Percentiles rank a stretch among this genome's conserved stretches.
These are phyloP conservation scores for Montipora capricornis DNA, from an alignment of 64 coral and sea anemone species.

Conservation along the genomic window DNA sequence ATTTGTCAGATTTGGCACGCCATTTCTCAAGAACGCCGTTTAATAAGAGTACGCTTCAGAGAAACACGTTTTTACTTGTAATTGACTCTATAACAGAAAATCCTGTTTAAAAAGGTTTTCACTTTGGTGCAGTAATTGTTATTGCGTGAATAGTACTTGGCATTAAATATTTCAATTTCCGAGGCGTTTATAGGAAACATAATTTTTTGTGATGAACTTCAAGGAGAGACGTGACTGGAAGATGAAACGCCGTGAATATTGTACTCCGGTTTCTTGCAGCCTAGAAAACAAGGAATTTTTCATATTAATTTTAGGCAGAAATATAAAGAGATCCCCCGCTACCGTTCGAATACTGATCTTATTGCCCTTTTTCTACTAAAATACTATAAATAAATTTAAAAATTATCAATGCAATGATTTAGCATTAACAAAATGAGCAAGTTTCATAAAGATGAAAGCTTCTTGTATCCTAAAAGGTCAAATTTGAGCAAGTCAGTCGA, in stretches of 20 bases:
- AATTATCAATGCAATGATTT: no score
- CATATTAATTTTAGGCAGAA: not conserved
- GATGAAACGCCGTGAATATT: constrained; percentile 1
- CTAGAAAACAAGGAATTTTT: not conserved
- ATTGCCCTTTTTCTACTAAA: no score
- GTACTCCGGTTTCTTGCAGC: not conserved
- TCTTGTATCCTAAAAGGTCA: no score
- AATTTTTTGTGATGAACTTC: not conserved
- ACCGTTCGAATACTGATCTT: no score
- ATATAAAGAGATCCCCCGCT: not conserved
- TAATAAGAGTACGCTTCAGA: not conserved
- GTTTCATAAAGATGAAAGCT: no score
- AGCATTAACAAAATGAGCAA: no score
- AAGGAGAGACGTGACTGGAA: not conserved
- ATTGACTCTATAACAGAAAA: not conserved
- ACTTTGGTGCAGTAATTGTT: not conserved
- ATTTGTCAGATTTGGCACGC: not conserved
- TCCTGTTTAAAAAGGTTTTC: not conserved
- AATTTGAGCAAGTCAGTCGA: no score
- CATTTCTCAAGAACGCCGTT: constrained; percentile 11
- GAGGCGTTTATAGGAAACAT: not conserved
- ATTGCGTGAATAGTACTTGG: not conserved
- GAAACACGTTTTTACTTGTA: not conserved
- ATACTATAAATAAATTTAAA: no score
- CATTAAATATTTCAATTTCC: not conserved